Evolutionary conservation across 2,797 vertebrate genomes (phyloP).

Genomic region (Danio albolineatus): DNA sequence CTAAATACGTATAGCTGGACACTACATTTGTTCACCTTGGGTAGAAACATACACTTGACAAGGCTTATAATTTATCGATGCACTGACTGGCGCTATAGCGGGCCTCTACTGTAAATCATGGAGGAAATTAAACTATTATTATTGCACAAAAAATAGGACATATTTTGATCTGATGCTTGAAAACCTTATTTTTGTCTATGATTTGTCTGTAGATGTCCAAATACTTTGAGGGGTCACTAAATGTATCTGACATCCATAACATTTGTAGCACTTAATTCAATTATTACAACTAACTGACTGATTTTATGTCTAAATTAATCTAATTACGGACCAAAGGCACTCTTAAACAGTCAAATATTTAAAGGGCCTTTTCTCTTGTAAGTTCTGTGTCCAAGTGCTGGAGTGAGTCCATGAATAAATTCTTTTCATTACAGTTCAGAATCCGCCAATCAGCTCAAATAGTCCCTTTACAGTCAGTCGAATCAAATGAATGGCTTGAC

Average conservation of each 20-base stretch:
- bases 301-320: not conserved
- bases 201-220: not conserved
- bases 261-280: not conserved
- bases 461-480: conserved; percentile 31
- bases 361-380: conserved; percentile 9
- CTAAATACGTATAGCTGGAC: too few species aligned
- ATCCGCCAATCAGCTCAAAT: conserved; percentile 31
- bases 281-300: not conserved
- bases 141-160: too few species aligned
- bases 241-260: not conserved
- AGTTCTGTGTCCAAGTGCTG: conserved; percentile 4
- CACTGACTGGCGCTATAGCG: too few species aligned
- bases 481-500: conserved; percentile 43
- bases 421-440: conserved; percentile 43
- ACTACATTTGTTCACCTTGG: too few species aligned
- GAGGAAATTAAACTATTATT: too few species aligned
- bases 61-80: too few species aligned
- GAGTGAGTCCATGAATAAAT: conserved; percentile 30
- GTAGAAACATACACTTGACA: too few species aligned
- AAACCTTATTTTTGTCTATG: too few species aligned
- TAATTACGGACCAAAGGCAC: not conserved
- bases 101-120: too few species aligned
- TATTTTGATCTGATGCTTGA: too few species aligned
- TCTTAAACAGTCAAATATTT: not conserved
- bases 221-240: not conserved